phyloP scores from a whole-genome alignment of 1,140 invertebrate species.

The Nasonia longicornis region DNA sequence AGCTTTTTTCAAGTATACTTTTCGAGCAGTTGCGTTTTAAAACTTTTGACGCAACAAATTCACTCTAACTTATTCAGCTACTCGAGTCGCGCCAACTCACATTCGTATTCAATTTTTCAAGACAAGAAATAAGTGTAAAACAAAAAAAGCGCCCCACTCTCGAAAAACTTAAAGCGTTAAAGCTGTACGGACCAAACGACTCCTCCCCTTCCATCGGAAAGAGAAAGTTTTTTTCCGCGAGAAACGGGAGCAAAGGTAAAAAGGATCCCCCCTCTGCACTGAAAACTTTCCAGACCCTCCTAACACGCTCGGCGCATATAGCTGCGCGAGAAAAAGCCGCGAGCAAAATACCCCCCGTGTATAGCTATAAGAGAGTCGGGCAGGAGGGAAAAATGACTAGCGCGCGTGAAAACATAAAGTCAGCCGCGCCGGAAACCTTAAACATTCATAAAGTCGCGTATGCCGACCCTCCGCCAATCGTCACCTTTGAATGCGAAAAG shows the following conservation, averaged over 20 bases:
- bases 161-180: not conserved
- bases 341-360: not conserved
- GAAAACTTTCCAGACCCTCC: constrained; percentile 9
- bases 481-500: not conserved
- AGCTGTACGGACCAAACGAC: not conserved
- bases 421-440: not conserved
- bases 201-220: constrained; percentile 6
- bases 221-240: constrained; percentile 25
- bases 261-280: not conserved
- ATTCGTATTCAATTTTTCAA: constrained; percentile 11
- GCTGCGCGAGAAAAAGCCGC: too few species aligned
- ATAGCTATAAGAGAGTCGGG: not conserved
- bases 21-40: too few species aligned
- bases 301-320: not conserved
- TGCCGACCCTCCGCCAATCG: not conserved
- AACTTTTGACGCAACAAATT: too few species aligned
- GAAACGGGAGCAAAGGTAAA: constrained; percentile 30
- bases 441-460: constrained; percentile 14
- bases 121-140: not conserved
- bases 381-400: constrained; percentile 7
- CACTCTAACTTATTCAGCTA: too few species aligned
- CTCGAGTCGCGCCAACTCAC: not conserved
- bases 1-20: too few species aligned
- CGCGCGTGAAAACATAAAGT: not conserved
- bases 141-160: not conserved